Evolutionary conservation across 2,888 invertebrate genomes (phyloP).

Genomic region (Barypeithes pellucidus): DNA sequence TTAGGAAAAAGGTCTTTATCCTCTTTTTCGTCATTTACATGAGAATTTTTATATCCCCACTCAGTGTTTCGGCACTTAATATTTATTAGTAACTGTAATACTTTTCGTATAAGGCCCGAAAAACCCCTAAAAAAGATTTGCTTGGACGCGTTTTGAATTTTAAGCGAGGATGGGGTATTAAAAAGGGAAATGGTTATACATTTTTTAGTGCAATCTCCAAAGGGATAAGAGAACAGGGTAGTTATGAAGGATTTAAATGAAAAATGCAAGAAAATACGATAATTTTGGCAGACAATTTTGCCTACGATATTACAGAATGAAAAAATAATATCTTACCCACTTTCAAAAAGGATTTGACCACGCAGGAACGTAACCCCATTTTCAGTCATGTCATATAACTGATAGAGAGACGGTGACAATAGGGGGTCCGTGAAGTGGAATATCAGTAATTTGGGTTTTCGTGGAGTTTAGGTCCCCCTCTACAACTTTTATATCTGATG

Average conservation of each 20-base stretch:
- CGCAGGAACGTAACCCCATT: too few relatives aligned
- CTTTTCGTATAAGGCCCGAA: constrained; percentile 33
- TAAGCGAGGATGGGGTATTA: constrained; percentile 49
- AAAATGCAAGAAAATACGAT: constrained; percentile 35
- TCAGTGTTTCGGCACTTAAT: constrained; percentile 34
- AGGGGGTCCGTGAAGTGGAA: too few relatives aligned
- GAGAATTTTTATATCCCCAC: constrained; percentile 20
- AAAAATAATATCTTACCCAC: not conserved
- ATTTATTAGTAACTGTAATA: constrained; percentile 46
- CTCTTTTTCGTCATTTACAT: not conserved
- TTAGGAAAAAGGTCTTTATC: not conserved
- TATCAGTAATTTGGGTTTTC: too few relatives aligned
- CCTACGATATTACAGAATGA: not conserved
- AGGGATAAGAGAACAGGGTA: constrained; percentile 34
- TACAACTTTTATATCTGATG: too few relatives aligned
- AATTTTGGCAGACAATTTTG: constrained; percentile 11
- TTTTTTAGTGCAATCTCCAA: constrained; percentile 44
- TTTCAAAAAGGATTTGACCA: too few relatives aligned
- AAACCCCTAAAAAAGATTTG: constrained; percentile 49
- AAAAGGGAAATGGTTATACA: constrained; percentile 46
- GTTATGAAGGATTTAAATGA: constrained; percentile 35
- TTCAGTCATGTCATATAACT: too few relatives aligned
- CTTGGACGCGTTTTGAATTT: constrained; percentile 47
- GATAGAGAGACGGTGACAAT: too few relatives aligned
- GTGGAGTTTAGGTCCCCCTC: too few relatives aligned